phyloP scores from a whole-genome alignment of 2,797 vertebrate species.

The Lithobates pipiens region DNA sequence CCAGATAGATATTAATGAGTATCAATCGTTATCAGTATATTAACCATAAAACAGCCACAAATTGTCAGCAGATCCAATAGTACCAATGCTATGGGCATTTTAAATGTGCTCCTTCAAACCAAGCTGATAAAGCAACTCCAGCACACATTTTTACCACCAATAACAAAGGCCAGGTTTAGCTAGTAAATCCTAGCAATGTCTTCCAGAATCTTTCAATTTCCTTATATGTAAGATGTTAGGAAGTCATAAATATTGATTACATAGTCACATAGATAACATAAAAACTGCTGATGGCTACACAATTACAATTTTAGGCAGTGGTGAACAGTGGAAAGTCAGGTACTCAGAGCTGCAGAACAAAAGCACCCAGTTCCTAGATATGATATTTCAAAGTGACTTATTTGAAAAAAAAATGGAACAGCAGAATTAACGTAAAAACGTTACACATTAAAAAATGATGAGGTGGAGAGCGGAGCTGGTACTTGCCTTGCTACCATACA shows the following conservation, averaged over 20 bases:
- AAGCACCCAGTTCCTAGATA: background rate
- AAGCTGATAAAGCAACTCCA: too few species aligned
- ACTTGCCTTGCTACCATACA: constrained; percentile 60
- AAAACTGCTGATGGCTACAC: background rate
- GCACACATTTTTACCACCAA: too few species aligned
- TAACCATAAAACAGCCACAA: too few species aligned
- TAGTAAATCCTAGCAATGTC: too few species aligned
- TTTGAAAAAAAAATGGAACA: constrained; percentile 9
- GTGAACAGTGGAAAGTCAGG: background rate
- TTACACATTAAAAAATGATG: constrained; percentile 63
- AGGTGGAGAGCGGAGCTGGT: constrained; percentile 41
- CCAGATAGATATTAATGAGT: too few species aligned
- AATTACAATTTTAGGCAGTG: background rate
- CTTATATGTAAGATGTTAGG: background rate
- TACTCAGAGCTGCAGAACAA: background rate
- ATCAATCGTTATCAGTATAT: too few species aligned
- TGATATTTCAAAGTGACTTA: constrained; percentile 12
- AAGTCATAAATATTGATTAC: background rate
- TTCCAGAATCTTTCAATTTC: too few species aligned
- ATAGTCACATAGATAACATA: background rate
- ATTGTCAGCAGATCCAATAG: too few species aligned
- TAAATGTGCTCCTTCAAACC: too few species aligned
- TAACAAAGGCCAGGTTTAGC: too few species aligned
- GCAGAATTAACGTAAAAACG: constrained; percentile 56
- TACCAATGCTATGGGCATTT: too few species aligned